Evolutionary conservation across 2,113 vertebrate species (phyloP), one percentile per base, ranked within the genome.

Genomic region (Arothron firmamentum): DNA sequence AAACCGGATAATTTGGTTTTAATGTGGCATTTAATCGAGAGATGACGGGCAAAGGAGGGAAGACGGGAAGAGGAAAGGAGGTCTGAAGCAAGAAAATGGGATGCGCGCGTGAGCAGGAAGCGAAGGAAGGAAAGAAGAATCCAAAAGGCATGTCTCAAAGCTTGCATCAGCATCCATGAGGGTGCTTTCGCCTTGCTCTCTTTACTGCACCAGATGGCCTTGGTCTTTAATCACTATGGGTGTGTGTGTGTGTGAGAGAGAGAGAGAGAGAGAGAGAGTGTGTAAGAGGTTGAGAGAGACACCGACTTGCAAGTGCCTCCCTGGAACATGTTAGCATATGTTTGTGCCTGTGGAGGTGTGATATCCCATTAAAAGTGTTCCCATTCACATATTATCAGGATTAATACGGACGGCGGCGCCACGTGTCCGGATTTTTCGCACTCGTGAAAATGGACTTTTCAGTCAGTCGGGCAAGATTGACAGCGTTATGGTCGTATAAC

Each of bases 141-240:
- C 68, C 64, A 75, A 75, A 74, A 56, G 65, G 70, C 77, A 78
- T 82, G 72, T 88, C 82, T 82, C 67, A 54, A 77, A 77, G 80
- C 82, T 85, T 85, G 77, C 80, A 86, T 83, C 80, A 85, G 79
- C 80, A 79, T 80, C 80, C 64, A 77, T 70, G 59, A 84, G 68
- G 75, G 65, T 61, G 52, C 75, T 76, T 80, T 74, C 75, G 70
- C 77, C 47, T 66, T 59, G 5, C 77, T 73, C 68, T 65, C 70
- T 77, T 76, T 75, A 68, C 74, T 57, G 67, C 48, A 9, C 63
- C 86, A 87, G 81, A 87, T 88, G 86, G 86, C 72, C 81, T 75
- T 68, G 61, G 72, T 85, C 74, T 87, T 83, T 88, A 88, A 88
- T 88, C 84, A 88, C 34, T 15, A 47, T 67, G 58, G 75, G 74